phyloP scores from a whole-genome alignment of 1,140 invertebrate genomes.

The Dinoponera quadriceps region DNA sequence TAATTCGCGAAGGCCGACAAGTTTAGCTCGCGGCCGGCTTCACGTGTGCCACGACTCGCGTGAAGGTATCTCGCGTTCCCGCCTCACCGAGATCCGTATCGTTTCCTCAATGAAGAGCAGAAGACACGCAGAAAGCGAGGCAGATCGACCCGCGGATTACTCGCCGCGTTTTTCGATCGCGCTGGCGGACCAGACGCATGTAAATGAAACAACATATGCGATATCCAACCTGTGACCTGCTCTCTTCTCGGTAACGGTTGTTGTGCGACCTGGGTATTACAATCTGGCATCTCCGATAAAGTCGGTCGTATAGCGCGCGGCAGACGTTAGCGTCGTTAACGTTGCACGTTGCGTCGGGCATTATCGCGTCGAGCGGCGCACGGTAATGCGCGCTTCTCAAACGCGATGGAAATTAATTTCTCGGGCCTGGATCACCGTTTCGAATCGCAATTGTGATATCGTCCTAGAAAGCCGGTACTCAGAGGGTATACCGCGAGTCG shows the following conservation, averaged over 20 bases:
- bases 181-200: background rate
- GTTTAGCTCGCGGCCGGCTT: background rate
- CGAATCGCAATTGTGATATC: background rate
- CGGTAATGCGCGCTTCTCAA: background rate
- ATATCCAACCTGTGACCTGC: constrained; percentile 18
- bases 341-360: constrained; percentile 22
- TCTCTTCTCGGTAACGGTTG: constrained; percentile 54
- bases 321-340: constrained; percentile 23
- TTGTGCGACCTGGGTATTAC: constrained; percentile 48
- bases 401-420: constrained; percentile 34
- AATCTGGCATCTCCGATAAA: constrained; percentile 56
- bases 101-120: background rate
- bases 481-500: background rate
- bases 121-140: background rate
- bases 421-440: background rate
- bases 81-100: constrained; percentile 2
- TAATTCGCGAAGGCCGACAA: constrained; percentile 10
- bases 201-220: constrained; percentile 16
- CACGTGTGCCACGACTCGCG: too few relatives aligned
- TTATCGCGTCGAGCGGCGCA: background rate
- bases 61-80: background rate
- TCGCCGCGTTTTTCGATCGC: background rate
- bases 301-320: constrained; percentile 33
- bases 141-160: background rate
- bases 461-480: background rate